phyloP scores from a whole-genome alignment of 2,888 invertebrate genomes.

The Dromius quadrimaculatus region DNA sequence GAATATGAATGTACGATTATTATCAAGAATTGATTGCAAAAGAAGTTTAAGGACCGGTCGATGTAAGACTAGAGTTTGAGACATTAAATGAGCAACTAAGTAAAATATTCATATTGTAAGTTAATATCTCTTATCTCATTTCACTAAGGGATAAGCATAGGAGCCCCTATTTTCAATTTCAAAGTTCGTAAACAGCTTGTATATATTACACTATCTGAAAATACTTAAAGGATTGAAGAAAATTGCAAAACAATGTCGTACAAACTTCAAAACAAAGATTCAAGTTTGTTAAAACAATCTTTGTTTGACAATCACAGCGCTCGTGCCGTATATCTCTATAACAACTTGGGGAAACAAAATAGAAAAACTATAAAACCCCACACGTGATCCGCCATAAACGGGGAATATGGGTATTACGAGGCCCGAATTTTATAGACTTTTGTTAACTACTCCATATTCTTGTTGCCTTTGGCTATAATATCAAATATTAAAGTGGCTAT shows the following conservation, averaged over 20 bases:
- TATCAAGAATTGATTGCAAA: no score
- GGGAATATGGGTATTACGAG: conserved; percentile 31
- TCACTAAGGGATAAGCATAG: no score
- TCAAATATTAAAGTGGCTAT: conserved; percentile 40
- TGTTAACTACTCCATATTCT: conserved; percentile 30
- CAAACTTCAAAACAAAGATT: neutral
- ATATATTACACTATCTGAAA: neutral
- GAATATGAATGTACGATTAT: no score
- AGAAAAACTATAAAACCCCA: conserved; percentile 44
- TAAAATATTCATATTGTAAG: no score
- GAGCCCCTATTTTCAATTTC: neutral
- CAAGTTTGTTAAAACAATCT: conserved; percentile 4
- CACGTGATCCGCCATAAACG: conserved; percentile 41
- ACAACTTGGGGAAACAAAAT: conserved; percentile 35
- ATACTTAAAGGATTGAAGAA: neutral
- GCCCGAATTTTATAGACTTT: conserved; percentile 33
- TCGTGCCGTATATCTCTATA: conserved; percentile 13
- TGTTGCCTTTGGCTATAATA: conserved; percentile 14
- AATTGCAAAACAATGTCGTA: neutral
- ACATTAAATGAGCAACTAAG: no score
- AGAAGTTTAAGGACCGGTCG: no score
- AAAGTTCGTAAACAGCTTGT: neutral
- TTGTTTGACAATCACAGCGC: conserved; percentile 35
- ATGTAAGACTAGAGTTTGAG: no score
- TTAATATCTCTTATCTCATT: no score